Evolutionary conservation across 2,113 vertebrate species (phyloP).

Genomic region (Pachyramphus minor): DNA sequence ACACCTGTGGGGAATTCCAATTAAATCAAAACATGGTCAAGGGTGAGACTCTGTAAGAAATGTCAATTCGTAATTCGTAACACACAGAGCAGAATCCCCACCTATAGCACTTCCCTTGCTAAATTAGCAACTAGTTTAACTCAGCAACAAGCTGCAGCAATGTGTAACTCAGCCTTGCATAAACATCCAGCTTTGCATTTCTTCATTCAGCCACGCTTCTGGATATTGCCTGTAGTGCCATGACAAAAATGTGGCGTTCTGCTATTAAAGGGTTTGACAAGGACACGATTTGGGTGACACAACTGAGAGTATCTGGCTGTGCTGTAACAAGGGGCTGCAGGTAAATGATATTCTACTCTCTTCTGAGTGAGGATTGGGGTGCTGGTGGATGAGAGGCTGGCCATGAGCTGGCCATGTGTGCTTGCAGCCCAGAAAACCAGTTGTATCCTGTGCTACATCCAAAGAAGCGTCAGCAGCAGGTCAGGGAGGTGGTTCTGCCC

Average conservation of each 20-base stretch:
- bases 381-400: neutral
- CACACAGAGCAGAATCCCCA: neutral
- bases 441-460: neutral
- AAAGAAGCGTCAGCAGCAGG: neutral
- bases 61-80: neutral
- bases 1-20: conserved; percentile 8
- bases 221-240: neutral
- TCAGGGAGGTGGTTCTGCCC: neutral
- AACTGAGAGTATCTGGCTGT: neutral
- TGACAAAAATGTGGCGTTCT: neutral
- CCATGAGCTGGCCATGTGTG: neutral
- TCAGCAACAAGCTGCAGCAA: neutral
- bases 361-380: neutral
- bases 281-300: neutral
- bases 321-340: neutral
- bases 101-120: neutral
- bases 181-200: neutral
- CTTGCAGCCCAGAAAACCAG: neutral
- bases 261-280: neutral
- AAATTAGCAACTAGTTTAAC: neutral
- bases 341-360: neutral
- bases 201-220: neutral
- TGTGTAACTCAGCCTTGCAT: neutral
- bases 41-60: neutral
- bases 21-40: neutral